A percentile compares a stretch with the other conserved stretches of the same genome.
phyloP scores from a whole-genome alignment of 2,797 vertebrate genomes.

The Melanotaenia nigrans region DNA sequence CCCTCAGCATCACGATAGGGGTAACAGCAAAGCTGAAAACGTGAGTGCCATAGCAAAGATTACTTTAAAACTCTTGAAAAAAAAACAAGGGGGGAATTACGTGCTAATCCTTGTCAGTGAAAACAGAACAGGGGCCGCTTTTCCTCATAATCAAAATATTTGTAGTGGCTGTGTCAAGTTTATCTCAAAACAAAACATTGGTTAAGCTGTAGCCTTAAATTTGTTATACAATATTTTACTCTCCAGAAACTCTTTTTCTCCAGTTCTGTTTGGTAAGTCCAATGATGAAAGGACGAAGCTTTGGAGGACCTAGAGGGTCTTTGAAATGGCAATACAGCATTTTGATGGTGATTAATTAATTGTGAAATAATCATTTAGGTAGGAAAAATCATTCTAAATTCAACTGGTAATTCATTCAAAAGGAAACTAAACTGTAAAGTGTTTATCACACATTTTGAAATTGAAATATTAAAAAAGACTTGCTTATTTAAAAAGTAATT shows the following conservation, averaged over 20 bases:
- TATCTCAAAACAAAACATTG: slow-evolving; percentile 35
- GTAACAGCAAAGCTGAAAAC: slow-evolving; percentile 50
- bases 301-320: too few relatives aligned
- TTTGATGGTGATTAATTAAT: too few relatives aligned
- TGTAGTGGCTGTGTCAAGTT: slow-evolving; percentile 37
- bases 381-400: too few relatives aligned
- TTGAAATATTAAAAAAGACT: too few relatives aligned
- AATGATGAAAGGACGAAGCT: slow-evolving; percentile 8
- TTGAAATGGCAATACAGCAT: too few relatives aligned
- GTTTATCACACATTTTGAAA: too few relatives aligned
- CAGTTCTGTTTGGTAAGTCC: background rate
- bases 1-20: slow-evolving; percentile 50
- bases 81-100: slow-evolving; percentile 27
- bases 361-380: too few relatives aligned
- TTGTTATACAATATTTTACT: slow-evolving; percentile 25
- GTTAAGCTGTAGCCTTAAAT: slow-evolving; percentile 15
- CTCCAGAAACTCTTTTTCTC: slow-evolving; percentile 22
- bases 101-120: slow-evolving; percentile 30
- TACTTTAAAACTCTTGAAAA: slow-evolving; percentile 27
- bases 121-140: slow-evolving; percentile 6
- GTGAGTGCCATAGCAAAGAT: slow-evolving; percentile 55
- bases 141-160: slow-evolving; percentile 48
- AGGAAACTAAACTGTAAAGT: too few relatives aligned
- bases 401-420: too few relatives aligned
- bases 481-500: too few relatives aligned